Evolutionary conservation across 2,888 invertebrate species (phyloP).

Genomic region (Gryllus longicercus): DNA sequence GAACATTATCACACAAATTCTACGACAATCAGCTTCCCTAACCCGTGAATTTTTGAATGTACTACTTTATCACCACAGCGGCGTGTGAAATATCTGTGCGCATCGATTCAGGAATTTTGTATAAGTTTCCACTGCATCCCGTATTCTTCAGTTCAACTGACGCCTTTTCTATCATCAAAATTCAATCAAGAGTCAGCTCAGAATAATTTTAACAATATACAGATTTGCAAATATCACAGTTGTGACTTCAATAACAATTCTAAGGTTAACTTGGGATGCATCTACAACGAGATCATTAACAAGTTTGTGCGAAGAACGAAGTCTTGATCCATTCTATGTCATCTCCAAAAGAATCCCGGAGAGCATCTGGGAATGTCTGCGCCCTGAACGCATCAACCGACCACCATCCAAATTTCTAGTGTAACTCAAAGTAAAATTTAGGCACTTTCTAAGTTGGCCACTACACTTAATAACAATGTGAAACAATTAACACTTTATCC

Average conservation of each 20-base stretch:
- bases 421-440: neutral
- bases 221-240: neutral
- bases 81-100: slow-evolving; percentile 3
- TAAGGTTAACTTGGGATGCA: slow-evolving; percentile 17
- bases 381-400: too few relatives aligned
- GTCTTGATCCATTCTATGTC: neutral
- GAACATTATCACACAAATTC: neutral
- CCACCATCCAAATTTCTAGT: neutral
- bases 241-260: neutral
- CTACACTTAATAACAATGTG: neutral
- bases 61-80: neutral
- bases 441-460: neutral
- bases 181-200: too few relatives aligned
- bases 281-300: neutral
- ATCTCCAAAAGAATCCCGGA: too few relatives aligned
- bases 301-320: slow-evolving; percentile 10
- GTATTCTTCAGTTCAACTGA: too few relatives aligned
- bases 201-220: neutral
- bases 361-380: too few relatives aligned
- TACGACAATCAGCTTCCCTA: neutral
- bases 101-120: slow-evolving; percentile 1
- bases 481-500: neutral
- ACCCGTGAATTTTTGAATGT: neutral
- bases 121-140: too few relatives aligned
- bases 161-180: too few relatives aligned